Percentiles rank a stretch among this genome's conserved stretches.
These are phyloP conservation scores for Acanthurus tractus DNA, from an alignment of 2,797 vertebrate genomes.

Conservation along the genomic window DNA sequence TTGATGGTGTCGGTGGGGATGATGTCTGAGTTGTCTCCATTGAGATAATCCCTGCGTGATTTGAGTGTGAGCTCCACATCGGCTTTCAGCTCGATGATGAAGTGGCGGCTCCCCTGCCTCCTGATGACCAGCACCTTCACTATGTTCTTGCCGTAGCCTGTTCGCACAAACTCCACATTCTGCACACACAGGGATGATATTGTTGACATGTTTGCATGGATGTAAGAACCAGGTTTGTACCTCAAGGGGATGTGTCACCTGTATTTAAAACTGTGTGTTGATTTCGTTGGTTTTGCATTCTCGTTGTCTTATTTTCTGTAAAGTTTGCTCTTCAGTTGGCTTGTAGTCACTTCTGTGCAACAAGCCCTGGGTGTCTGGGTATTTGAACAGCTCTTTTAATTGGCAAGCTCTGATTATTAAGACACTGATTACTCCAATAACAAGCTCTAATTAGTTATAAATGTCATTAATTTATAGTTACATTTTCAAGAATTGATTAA, in stretches of 20 bases:
- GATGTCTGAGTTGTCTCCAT: conserved; percentile 92
- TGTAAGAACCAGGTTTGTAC: not conserved
- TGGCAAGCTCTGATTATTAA: no score
- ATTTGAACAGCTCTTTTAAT: not conserved
- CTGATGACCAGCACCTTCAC: conserved; percentile 91
- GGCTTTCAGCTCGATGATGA: conserved; percentile 90
- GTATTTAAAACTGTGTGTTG: not conserved
- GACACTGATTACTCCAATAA: no score
- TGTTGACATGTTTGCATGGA: not conserved
- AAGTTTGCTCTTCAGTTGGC: not conserved
- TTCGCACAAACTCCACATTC: conserved; percentile 92
- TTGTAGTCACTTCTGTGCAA: not conserved
- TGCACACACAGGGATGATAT: conserved; percentile 67
- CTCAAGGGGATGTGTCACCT: not conserved
- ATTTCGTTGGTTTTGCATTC: not conserved
- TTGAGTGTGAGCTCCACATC: conserved; percentile 91
- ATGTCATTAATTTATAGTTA: no score
- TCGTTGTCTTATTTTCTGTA: not conserved
- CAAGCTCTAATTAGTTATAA: no score
- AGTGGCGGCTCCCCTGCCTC: conserved; percentile 86
- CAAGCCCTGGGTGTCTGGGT: not conserved
- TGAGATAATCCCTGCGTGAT: conserved; percentile 90
- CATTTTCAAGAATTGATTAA: no score
- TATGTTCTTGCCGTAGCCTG: conserved; percentile 94
- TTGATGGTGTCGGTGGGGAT: conserved; percentile 98